phyloP scores from a whole-genome alignment of 2,888 invertebrate genomes.

The Tanaodytes sp. region DNA sequence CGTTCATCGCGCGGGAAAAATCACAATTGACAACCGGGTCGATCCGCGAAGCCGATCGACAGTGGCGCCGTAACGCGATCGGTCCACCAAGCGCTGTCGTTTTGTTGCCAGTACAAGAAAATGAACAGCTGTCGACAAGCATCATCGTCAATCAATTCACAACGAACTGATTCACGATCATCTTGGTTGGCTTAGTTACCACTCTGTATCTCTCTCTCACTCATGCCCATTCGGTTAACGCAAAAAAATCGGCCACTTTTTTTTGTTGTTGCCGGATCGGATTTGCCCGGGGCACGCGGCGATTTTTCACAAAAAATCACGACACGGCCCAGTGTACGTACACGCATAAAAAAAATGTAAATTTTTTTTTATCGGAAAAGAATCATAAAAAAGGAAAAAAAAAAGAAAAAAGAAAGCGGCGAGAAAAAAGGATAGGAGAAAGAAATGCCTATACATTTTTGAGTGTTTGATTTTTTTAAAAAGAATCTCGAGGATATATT shows the following conservation, averaged over 20 bases:
- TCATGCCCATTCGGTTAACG: constrained; percentile 13
- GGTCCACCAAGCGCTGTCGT: constrained; percentile 6
- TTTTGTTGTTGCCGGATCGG: constrained; percentile 42
- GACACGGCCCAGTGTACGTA: constrained; percentile 28
- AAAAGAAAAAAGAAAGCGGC: constrained; percentile 1
- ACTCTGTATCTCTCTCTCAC: no score
- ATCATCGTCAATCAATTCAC: constrained; percentile 22
- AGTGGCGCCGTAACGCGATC: constrained; percentile 2
- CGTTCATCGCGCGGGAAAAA: no score
- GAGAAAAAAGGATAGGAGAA: constrained; percentile 6
- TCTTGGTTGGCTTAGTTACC: constrained; percentile 19
- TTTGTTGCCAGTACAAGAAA: constrained; percentile 23
- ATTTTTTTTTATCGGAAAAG: constrained; percentile 25
- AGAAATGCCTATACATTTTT: constrained; percentile 22
- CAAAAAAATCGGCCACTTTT: constrained; percentile 37
- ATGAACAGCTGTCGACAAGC: constrained; percentile 30
- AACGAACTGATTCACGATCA: constrained; percentile 21
- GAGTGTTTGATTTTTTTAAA: constrained; percentile 29
- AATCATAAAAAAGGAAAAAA: constrained; percentile 33
- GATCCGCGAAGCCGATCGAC: no score
- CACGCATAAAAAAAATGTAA: constrained; percentile 2
- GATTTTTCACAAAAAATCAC: constrained; percentile 43
- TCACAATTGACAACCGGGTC: not conserved
- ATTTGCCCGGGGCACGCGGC: constrained; percentile 35
- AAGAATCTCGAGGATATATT: constrained; percentile 41